These are phyloP conservation scores for Lordiphosa mommai DNA, from an alignment of 1,140 invertebrate species.

Conservation along the genomic window DNA sequence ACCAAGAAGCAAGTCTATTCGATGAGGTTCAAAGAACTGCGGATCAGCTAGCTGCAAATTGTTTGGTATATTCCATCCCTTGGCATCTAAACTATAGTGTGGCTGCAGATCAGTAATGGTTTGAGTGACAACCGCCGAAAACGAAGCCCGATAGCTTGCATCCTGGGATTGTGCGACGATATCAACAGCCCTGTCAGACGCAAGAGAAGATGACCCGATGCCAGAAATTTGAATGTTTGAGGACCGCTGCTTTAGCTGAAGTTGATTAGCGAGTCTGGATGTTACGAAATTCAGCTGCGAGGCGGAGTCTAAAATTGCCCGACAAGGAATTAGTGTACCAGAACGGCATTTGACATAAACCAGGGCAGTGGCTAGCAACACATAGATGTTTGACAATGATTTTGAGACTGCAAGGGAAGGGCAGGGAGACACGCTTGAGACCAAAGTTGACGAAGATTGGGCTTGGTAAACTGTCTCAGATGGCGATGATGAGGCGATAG, in stretches of 20 bases:
- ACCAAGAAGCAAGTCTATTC: neutral
- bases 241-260: neutral
- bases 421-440: no score
- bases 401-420: no score
- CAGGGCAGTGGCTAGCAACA: no score
- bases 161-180: no score
- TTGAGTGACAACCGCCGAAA: no score
- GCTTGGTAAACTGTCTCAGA: no score
- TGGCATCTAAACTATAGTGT: neutral
- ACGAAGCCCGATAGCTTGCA: no score
- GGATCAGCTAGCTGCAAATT: neutral
- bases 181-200: no score
- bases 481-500: no score
- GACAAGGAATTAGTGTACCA: neutral
- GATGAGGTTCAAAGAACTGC: neutral
- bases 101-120: neutral
- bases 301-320: neutral
- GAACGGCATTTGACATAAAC: neutral
- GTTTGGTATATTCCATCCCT: neutral
- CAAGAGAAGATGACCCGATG: neutral
- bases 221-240: neutral
- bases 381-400: no score
- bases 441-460: no score
- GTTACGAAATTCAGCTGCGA: neutral
- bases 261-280: neutral